Base-by-base conservation (phyloP, 2,113 vertebrate species). In the Hippocampus zosterae region DNA sequence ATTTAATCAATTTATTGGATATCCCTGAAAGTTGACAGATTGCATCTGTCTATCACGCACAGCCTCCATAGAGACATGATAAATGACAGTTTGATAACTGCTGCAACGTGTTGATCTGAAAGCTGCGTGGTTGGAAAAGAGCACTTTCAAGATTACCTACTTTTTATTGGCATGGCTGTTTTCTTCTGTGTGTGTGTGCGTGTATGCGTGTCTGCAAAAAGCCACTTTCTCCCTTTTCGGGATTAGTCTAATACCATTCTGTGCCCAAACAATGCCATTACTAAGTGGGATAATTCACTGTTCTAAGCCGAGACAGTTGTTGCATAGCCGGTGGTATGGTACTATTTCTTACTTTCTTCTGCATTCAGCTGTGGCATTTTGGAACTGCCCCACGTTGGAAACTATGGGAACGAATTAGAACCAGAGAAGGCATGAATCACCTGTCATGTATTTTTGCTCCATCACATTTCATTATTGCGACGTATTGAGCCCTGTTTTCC, bases 201-300 rank as follows among this genome's bases (percentile, higher is more conserved):
- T 11, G 65, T 50, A 27, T 63, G 33, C 75, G 61, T 52, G 50
- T 44, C 11, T 12, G 63, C 15, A 16, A 70, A 80, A 73, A 41
- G 64, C 56, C 77, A 81, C 70, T 82, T 81, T 83, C 70, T 63
- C 66, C 18, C 56, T 67, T 65, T 70, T n/a, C 71, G 19, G 73
- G 79, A 82, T 88, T 85, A 85, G 56, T 46, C 29, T 77, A 85
- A 85, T 84, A 18, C 81, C 70, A 75, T 82, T 82, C 80, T 81
- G 25, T 66, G 61, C 16, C 53, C 71, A 80, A 76, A 62, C 69
- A 79, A 74, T 60, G 78, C 52, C 53, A 63, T 64, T 68, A 64
- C 67, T 57, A 4, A 72, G 71, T 41, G 65, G 75, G 77, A 73
- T 84, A 77, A 77, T 42, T 50, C 68, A 59, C 67, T 46, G 9